Conservation (phyloP, 2,113 vertebrate genomes). For the Ctenodactylus gundi region DNA sequence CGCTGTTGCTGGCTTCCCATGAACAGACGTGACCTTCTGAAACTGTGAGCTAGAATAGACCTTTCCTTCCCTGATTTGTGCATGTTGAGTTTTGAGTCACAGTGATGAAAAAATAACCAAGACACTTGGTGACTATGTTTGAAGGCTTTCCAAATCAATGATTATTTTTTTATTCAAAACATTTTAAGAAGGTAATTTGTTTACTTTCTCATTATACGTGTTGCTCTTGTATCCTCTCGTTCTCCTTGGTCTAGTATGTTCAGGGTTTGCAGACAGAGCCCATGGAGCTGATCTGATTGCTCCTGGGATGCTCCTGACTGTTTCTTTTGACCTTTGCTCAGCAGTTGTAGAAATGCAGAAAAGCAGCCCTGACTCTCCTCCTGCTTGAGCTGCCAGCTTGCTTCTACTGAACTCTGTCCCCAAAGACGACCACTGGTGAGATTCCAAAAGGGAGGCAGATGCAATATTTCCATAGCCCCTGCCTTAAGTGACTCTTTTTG, state of each 20-base stretch:
- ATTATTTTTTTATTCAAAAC: background rate
- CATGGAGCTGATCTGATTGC: background rate
- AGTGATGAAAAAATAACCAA: too few species aligned
- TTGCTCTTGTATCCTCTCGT: background rate
- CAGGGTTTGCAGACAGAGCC: background rate
- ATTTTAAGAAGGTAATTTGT: background rate
- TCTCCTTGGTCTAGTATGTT: background rate
- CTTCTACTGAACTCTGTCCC: background rate
- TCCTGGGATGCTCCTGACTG: background rate
- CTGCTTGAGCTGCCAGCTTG: background rate
- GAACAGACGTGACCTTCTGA: too few species aligned
- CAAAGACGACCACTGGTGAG: background rate
- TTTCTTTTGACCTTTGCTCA: background rate
- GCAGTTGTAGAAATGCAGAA: background rate
- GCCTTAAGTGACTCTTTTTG: background rate
- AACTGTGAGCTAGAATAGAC: too few species aligned
- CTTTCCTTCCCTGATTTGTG: too few species aligned
- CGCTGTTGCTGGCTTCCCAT: too few species aligned
- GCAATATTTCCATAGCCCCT: background rate
- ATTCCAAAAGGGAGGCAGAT: background rate
- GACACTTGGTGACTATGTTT: background rate
- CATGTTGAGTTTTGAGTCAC: too few species aligned
- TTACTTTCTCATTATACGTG: background rate
- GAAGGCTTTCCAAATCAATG: constrained; percentile 8
- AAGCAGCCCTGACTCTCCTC: background rate